Evolutionary conservation across 2,888 invertebrate genomes (phyloP), one percentile per base, ranked within the genome.

Genomic region (Poecilobothrus nobilitatus): DNA sequence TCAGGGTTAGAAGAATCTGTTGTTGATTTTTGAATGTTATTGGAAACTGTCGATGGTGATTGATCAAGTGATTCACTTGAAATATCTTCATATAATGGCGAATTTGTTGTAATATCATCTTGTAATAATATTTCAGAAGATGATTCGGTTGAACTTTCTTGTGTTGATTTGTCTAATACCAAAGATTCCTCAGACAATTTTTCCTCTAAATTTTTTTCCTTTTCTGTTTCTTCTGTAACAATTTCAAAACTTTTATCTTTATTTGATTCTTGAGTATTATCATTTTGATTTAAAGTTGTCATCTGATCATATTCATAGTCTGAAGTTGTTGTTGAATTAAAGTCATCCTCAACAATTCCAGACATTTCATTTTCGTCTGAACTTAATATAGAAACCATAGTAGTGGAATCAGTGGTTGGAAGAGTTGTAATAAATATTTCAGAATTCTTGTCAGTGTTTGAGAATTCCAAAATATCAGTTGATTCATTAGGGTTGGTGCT

Each of bases 141-240:
- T 21, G 37, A 61, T 66, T 37, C 68, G 22, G 68, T 70, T 0
- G 67, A 68, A 34, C 63, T 44, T 20, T 44, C 68, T 20, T 68
- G 18, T 27, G 62, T 4, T 41, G 12, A 63, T 15, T 66, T 67
- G 15, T 72, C 70, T 22, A 71, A 62, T 41, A 72, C 44, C 15
- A 72, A 34, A 1, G 72, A 70, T 62, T 75, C 73, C 21, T 72
- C 66, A 53, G 68, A 65, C 10, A 73, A 65, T 10, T 71, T 72
- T n/a, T 71, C 67, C 22, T 70, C 68, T 1, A 73, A n/a, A 27
- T 71, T 65, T 34, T 66, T 44, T 12, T 65, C 69, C 20, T 66
- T 69, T 12, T 69, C 70, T 1, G 66, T 65, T 20, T 64, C 12
- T n/a, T 69, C 68, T 34, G 70, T 69, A 18, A 72, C 33, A 12